Evolutionary conservation across 2,113 vertebrate genomes (phyloP), one percentile per base, ranked within the genome.

Genomic region (Pseudonaja textilis): DNA sequence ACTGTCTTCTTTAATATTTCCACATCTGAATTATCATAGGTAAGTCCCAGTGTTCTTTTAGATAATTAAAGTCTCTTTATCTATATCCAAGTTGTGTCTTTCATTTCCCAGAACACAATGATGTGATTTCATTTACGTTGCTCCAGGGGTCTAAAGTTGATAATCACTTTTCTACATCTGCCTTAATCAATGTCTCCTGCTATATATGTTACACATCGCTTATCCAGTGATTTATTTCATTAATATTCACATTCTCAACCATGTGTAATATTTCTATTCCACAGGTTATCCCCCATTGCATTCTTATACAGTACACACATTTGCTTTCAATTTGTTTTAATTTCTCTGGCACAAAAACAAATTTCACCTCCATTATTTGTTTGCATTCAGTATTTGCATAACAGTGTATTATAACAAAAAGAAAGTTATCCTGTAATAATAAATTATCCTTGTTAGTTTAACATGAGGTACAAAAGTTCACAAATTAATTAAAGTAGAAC

Each of bases 1-100:
- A 97, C 97, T 98, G 96, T 98, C 92, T 97, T 97, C 95, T 95
- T 39, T 97, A 98, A 98, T 97, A 97, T 97, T 0, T 1, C 93
- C 94, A 96, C 96, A 97, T 98, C 96, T 96, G 96, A 97, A 97
- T 97, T 97, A 95, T 96, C 97, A 97, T 96, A 96, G 96, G 96
- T 96, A 96, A 95, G 93, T 98, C 97, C 95, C 97, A 98, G 97
- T 98, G 97, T 98, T 97, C 97, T 97, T 97, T 98, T 96, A 96
- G 97, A 98, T 98, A 98, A 98, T 98, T 98, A 98, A 98, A 97
- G 96, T 95, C 96, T 97, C 95, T 98, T 97, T 98, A 97, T 97
- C 97, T 97, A 94, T 96, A 91, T 97, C 96, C 93, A 96, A 97
- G 96, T 96, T 97, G 96, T 95, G 93, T 94, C 85, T 95, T 97